Percentiles rank a stretch among this genome's conserved stretches.
Evolutionary conservation across 2,113 vertebrate genomes (phyloP).

Genomic region (Barnardius zonarius): DNA sequence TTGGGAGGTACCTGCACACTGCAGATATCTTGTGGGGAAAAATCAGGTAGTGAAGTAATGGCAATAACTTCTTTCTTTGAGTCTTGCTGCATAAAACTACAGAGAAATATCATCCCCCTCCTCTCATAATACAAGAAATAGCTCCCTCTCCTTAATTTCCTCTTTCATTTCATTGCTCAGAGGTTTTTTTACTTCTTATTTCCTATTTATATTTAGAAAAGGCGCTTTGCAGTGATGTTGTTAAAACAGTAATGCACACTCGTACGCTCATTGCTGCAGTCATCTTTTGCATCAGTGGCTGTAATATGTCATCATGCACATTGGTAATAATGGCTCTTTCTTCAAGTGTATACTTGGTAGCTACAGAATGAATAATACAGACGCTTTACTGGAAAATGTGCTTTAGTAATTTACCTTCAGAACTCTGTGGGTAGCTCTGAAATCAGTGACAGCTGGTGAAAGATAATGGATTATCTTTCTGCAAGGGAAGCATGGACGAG

Average conservation of each 20-base stretch:
- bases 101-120: not conserved
- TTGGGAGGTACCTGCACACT: not conserved
- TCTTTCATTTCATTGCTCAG: not conserved
- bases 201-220: not conserved
- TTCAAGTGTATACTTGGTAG: not conserved
- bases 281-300: not conserved
- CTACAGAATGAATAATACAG: not conserved
- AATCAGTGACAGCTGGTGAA: conserved; percentile 74
- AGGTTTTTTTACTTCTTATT: not conserved
- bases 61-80: not conserved
- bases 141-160: not conserved
- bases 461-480: conserved; percentile 76
- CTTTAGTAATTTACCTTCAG: not conserved
- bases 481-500: conserved; percentile 27
- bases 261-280: not conserved
- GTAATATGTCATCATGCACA: not conserved
- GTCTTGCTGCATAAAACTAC: not conserved
- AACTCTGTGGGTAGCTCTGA: not conserved
- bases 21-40: not conserved
- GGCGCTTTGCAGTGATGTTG: not conserved
- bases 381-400: not conserved
- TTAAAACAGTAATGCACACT: not conserved
- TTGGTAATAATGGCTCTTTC: not conserved
- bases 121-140: not conserved
- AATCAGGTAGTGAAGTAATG: not conserved